Evolutionary conservation across 2,888 invertebrate genomes (phyloP).

Genomic region (Arrhopalites spinosus): DNA sequence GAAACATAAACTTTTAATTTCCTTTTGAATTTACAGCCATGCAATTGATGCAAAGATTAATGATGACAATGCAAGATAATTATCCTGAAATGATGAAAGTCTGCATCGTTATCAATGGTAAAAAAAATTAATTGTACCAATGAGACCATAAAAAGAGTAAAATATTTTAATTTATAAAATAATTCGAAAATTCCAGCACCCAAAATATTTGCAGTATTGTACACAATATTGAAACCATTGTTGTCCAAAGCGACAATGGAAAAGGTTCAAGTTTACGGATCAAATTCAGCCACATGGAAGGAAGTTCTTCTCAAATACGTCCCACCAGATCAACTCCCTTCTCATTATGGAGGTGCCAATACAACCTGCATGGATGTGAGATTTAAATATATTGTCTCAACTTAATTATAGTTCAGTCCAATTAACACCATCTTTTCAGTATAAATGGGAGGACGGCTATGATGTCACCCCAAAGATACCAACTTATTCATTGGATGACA

Average conservation of each 20-base stretch:
- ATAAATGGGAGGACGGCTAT: slow-evolving; percentile 17
- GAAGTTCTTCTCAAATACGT: slow-evolving; percentile 14
- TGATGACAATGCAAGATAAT: background rate
- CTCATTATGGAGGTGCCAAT: slow-evolving; percentile 27
- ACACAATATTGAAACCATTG: slow-evolving; percentile 25
- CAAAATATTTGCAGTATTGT: slow-evolving; percentile 24
- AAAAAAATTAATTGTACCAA: too few relatives aligned
- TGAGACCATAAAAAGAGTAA: too few relatives aligned
- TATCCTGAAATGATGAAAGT: slow-evolving; percentile 30
- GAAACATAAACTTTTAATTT: background rate
- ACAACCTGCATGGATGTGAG: slow-evolving; percentile 19
- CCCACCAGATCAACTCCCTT: slow-evolving; percentile 25
- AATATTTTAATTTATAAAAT: too few relatives aligned
- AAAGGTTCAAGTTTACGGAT: slow-evolving; percentile 18
- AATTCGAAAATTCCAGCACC: too few relatives aligned
- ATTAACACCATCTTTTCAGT: too few relatives aligned
- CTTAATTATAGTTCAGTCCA: too few relatives aligned
- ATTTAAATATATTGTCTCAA: background rate
- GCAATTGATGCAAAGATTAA: slow-evolving; percentile 18
- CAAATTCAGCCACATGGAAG: slow-evolving; percentile 16
- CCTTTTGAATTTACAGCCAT: slow-evolving; percentile 10
- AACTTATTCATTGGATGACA: background rate
- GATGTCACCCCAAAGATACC: slow-evolving; percentile 1
- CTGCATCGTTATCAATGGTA: slow-evolving; percentile 15
- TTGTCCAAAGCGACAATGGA: slow-evolving; percentile 13